Base-by-base conservation (phyloP, 2,888 invertebrate species). In the Zygogramma bicolorata region DNA sequence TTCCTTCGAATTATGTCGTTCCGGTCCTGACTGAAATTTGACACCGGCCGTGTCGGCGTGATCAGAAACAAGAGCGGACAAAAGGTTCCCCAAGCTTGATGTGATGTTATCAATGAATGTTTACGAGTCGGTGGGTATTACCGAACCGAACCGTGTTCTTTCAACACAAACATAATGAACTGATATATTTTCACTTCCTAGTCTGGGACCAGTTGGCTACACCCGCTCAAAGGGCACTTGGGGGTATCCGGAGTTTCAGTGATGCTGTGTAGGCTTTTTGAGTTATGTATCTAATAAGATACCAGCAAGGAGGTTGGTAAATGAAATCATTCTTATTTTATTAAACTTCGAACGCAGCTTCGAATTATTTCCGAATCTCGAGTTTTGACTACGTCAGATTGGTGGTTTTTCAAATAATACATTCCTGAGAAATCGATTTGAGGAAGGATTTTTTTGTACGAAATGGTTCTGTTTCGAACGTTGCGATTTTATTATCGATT, bases 121-220 rank as follows among this genome's bases (percentile, higher is more conserved):
- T 65, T 65, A 65, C 53, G 57, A 65, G 53, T 53, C 65, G 53
- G 65, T 65, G 34, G 57, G 65, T 34, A 53, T 27, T 20, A 34
- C 34, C 34, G 34, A 31, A 34, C 31, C 34, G 46, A 49, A 53
- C 53, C 65, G 31, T 65, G 34, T 31, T 65, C 53, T 49, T 49
- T 62, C 62, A 62, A 27, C 27, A 31, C 31, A 65, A n/a, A 18
- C 34, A 53, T 53, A 65, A 49, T 65, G 34, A 49, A 49, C 57
- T 34, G 53, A 65, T 65, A 53, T 57, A 65, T 65, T 65, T 57
- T 65, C 65, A 53, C 65, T 65, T 65, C 65, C 65, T 65, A 27
- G 38, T 42, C 46, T 25, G 20, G n/a, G 29, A 62, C 62, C 25
- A 29, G 62, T 62, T 13, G 62, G 62, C 40, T 22, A 25, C 34